A percentile compares a stretch with the other conserved stretches of the same genome.
phyloP scores from a whole-genome alignment of 2,113 vertebrate genomes.

The Himantopus leucocephalus region DNA sequence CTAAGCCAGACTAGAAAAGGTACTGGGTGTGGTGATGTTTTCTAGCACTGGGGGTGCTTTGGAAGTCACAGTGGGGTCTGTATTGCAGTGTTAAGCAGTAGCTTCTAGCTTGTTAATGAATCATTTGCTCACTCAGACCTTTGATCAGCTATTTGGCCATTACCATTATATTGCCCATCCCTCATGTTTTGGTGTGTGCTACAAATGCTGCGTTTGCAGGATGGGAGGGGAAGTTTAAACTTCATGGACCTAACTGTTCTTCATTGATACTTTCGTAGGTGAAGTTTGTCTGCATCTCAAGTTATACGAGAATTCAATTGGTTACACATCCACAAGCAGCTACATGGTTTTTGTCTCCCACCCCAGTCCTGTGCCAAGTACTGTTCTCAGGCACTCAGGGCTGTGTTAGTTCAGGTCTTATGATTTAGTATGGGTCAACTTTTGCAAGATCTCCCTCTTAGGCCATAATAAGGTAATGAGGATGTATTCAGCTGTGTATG shows the following conservation, averaged over 20 bases:
- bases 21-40: neutral
- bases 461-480: neutral
- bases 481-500: neutral
- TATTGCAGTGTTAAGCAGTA: neutral
- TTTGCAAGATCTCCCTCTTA: neutral
- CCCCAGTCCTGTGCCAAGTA: neutral
- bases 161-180: neutral
- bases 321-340: neutral
- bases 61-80: neutral
- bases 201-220: neutral
- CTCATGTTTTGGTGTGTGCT: neutral
- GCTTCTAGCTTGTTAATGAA: neutral
- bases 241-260: neutral
- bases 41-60: neutral
- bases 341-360: neutral
- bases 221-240: neutral
- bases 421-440: neutral
- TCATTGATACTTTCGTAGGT: accelerated
- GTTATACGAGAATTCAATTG: neutral
- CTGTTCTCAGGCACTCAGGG: neutral
- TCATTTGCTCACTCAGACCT: neutral
- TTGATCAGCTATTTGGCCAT: neutral
- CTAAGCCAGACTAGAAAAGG: neutral
- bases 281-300: neutral
- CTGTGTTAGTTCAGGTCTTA: neutral